A percentile compares a stretch with the other conserved stretches of the same genome.
Evolutionary conservation across 2,797 vertebrate species (phyloP).

Genomic region (Xenops minutus): DNA sequence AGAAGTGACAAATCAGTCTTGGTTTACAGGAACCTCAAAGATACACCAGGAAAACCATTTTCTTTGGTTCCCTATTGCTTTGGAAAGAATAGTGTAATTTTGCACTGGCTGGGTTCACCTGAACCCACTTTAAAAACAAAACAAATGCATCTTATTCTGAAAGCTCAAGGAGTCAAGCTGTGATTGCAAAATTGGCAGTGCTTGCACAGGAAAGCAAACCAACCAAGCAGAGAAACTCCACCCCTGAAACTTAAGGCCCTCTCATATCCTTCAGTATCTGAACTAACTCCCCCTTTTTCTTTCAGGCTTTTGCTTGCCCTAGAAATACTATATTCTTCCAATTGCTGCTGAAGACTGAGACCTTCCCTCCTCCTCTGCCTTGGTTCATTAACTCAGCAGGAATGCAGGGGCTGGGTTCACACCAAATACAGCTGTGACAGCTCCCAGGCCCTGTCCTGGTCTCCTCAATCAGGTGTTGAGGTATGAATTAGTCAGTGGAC

Average conservation of each 20-base stretch:
- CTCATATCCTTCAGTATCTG: neutral
- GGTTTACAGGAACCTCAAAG: neutral
- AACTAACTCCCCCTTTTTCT: neutral
- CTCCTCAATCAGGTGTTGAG: neutral
- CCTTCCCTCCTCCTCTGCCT: neutral
- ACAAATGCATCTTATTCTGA: neutral
- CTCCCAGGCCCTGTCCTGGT: neutral
- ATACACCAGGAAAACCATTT: neutral
- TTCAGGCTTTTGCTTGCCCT: neutral
- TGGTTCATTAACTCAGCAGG: neutral
- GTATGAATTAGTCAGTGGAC: neutral
- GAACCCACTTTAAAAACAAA: slow-evolving; percentile 14
- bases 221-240: neutral
- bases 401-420: neutral
- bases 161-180: slow-evolving; percentile 6
- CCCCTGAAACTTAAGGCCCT: neutral
- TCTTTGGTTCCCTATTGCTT: neutral
- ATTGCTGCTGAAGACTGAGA: neutral
- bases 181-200: neutral
- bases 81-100: neutral
- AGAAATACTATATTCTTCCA: neutral
- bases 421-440: slow-evolving; percentile 10
- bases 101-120: neutral
- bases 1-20: neutral
- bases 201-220: neutral